These are phyloP conservation scores for Trigoniulus corallinus DNA, from an alignment of 1,140 invertebrate genomes.

Conservation along the genomic window DNA sequence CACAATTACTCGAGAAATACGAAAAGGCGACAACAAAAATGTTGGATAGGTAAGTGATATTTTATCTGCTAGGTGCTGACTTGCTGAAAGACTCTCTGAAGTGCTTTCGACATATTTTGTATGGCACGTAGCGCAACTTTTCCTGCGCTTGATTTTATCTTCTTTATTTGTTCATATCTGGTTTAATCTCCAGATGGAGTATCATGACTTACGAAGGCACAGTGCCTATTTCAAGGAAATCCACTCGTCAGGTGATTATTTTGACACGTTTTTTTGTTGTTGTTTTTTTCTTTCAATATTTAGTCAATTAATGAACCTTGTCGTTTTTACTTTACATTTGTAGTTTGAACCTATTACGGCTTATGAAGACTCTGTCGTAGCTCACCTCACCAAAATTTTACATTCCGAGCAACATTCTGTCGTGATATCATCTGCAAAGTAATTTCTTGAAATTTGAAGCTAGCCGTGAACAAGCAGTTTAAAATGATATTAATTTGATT, in stretches of 20 bases:
- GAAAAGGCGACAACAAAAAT: slow-evolving; percentile 90
- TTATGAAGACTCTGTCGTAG: slow-evolving; percentile 63
- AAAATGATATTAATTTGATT: not conserved
- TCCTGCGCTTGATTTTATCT: not conserved
- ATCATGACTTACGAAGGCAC: slow-evolving; percentile 61
- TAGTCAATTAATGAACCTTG: too few relatives aligned
- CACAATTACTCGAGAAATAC: slow-evolving; percentile 77
- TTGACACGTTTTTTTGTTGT: not conserved
- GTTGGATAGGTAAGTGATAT: slow-evolving; percentile 55
- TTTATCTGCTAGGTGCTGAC: too few relatives aligned
- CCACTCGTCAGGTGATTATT: slow-evolving; percentile 22
- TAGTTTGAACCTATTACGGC: slow-evolving; percentile 30
- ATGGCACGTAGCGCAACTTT: not conserved
- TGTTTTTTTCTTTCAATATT: too few relatives aligned
- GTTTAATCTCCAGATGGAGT: slow-evolving; percentile 47
- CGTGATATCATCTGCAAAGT: slow-evolving; percentile 58
- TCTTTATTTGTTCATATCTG: not conserved
- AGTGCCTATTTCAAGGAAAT: slow-evolving; percentile 24
- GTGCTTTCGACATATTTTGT: not conserved
- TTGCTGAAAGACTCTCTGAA: slow-evolving; percentile 1
- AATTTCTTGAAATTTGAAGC: too few relatives aligned
- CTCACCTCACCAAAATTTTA: slow-evolving; percentile 69
- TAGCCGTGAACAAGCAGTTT: too few relatives aligned
- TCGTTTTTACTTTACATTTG: not conserved
- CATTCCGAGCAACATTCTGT: slow-evolving; percentile 63